These are phyloP conservation scores for Cynopterus brachyotis DNA, from an alignment of 2,113 vertebrate genomes.

Conservation along the genomic window DNA sequence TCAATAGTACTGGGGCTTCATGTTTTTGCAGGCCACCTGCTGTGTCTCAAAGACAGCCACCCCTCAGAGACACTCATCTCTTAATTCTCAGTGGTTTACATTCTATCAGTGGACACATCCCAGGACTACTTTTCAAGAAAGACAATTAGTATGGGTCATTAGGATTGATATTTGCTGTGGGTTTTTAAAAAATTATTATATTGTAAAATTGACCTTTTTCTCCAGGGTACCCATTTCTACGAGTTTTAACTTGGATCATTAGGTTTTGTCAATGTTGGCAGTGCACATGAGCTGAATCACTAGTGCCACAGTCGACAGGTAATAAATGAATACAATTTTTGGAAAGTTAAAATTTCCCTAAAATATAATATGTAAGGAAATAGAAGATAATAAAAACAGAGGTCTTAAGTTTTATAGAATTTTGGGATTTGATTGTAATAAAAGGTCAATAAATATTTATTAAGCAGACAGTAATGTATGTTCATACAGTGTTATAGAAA, in stretches of 20 bases:
- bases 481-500: neutral
- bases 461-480: neutral
- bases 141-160: neutral
- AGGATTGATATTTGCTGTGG: neutral
- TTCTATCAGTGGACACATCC: neutral
- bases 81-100: neutral
- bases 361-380: neutral
- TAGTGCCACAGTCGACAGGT: neutral
- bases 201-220: conserved; percentile 3
- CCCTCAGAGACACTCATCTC: neutral
- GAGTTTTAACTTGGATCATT: neutral
- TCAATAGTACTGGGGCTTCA: fast-evolving
- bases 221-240: neutral
- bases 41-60: neutral
- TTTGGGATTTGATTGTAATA: neutral
- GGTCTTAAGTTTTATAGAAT: neutral
- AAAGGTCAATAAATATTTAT: neutral
- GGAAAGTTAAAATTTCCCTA: neutral
- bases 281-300: neutral
- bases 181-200: neutral
- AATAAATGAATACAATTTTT: neutral
- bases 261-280: neutral
- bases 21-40: neutral
- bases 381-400: neutral
- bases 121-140: neutral